These are phyloP conservation scores for rabbit (Oryctolagus cuniculus) DNA, from an alignment of 2,113 vertebrate species.

Conservation along the genomic window mOryCun1.1 NC_091441.1:14591501-14592000, in stretches of 20 bases:
- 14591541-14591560: neutral
- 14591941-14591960: neutral
- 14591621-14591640: conserved; percentile 14
- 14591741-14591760: neutral
- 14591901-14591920: neutral
- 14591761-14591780: neutral
- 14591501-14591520: conserved; percentile 12
- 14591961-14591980: neutral
- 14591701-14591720: neutral
- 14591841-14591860: neutral
- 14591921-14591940: neutral
- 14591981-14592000: neutral
- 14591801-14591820: neutral
- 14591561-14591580: neutral
- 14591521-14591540: neutral
- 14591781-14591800: neutral
- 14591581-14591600: conserved; percentile 36
- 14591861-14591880: neutral
- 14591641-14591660: neutral
- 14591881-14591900: neutral
- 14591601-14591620: neutral
- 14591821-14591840: neutral
- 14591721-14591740: neutral
- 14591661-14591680: neutral
- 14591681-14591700: neutral